Conservation (phyloP, 23 tunicate species). For the Trididemnum miniatum region DNA sequence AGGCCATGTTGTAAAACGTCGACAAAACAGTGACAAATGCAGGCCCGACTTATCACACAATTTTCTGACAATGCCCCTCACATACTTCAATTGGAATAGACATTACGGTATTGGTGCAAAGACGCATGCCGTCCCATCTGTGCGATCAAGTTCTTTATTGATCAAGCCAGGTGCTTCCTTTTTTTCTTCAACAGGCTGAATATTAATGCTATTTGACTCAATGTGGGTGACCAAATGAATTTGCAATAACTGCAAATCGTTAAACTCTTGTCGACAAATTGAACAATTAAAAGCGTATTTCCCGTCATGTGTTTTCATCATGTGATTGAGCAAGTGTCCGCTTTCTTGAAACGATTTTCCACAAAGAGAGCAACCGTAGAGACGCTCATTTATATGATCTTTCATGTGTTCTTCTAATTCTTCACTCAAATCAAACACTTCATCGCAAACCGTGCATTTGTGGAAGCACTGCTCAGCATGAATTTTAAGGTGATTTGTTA, state of each 20-base stretch:
- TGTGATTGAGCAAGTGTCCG: neutral
- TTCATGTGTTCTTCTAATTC: neutral
- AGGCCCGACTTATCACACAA: no score
- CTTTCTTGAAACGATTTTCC: neutral
- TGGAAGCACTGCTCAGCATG: neutral
- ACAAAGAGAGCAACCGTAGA: neutral
- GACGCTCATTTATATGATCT: neutral
- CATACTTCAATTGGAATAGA: no score
- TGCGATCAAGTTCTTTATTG: no score
- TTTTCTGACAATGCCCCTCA: no score
- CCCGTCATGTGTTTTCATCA: neutral
- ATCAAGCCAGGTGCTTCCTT: no score
- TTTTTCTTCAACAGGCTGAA: no score
- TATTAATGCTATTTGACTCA: no score
- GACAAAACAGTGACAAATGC: no score
- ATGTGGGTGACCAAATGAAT: neutral
- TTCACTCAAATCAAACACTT: neutral
- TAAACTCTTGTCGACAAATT: neutral
- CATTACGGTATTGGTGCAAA: no score
- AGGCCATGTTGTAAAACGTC: no score
- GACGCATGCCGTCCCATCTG: no score
- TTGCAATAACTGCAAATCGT: neutral
- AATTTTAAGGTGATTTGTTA: neutral
- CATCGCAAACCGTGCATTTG: neutral
- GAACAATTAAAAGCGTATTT: neutral